Base-by-base conservation (phyloP, 2,113 vertebrate genomes). In the Thamnophis sirtalis region DNA sequence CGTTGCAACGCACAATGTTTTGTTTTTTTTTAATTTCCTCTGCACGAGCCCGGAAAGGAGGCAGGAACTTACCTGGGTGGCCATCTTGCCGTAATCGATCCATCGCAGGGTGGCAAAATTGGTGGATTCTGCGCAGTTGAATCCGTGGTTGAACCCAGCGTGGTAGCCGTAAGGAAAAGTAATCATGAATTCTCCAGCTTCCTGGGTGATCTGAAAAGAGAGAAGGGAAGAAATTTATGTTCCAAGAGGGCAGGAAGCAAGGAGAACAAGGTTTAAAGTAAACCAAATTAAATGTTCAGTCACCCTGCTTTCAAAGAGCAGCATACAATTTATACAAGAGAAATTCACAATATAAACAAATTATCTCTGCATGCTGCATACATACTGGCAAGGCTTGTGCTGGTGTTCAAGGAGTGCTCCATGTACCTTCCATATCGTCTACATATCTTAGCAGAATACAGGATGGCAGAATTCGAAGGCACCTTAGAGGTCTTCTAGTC, bases 81-180 rank as follows among this genome's bases (percentile, higher is more conserved):
- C 99, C 98, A 99, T 99, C 94, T 99, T 99, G 38, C 99, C 99
- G 0, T 99, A 99, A 93, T 99, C 99, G 0, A 99, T 98, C 99
- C 99, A 99, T 54, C 99, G 98, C 92, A 99, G 95, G 0, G 99
- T 99, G 92, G 99, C 99, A 0, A 99, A 99, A 96, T 99, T 99
- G 91, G 99, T 99, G 9, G 99, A 99, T 91, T 99, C 99, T 0
- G 99, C 99, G 0, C 99, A 99, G 97, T 99, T 99, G 98, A 99
- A 99, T 53, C 99, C 99, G 0, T 99, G 99, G 38, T 99, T 99
- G 97, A 99, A 99, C 48, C 99, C 99, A 0, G 99, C 99, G 0
- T 99, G 99, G 96, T 99, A 99, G 80, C 99, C 99, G 0, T 99
- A 99, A 3, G 99, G 99, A 92, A 99, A 99, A 0, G 99, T 99